Evolutionary conservation across 2,113 vertebrate genomes (phyloP).

Genomic region (Triplophysa dalaica): DNA sequence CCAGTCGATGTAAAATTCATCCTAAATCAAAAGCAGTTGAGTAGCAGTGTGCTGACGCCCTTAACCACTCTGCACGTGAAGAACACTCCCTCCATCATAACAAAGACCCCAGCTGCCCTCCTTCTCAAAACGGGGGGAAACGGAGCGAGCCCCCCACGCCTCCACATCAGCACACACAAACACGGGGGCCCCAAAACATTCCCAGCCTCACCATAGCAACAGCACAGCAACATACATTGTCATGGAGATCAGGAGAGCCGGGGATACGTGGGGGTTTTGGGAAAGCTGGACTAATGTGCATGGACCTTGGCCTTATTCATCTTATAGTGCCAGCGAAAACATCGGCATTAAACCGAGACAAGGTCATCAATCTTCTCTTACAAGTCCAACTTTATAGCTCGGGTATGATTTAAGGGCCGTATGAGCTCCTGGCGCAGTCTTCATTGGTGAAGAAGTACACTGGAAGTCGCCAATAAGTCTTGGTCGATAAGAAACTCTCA

Average conservation of each 20-base stretch:
- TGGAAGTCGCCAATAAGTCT: not conserved
- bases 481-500: conserved; percentile 9
- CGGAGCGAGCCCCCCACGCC: conserved; percentile 58
- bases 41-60: conserved; percentile 13
- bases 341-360: conserved; percentile 44
- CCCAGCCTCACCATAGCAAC: conserved; percentile 82
- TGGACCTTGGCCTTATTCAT: conserved; percentile 75
- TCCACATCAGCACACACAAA: conserved; percentile 63
- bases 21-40: not conserved
- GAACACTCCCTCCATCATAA: conserved; percentile 73
- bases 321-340: conserved; percentile 34
- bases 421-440: not conserved
- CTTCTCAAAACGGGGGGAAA: conserved; percentile 58
- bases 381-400: not conserved
- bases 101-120: conserved; percentile 79
- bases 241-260: conserved; percentile 84
- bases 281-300: conserved; percentile 45
- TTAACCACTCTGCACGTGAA: conserved; percentile 70
- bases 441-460: not conserved
- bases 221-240: conserved; percentile 84
- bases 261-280: conserved; percentile 55
- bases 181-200: conserved; percentile 71
- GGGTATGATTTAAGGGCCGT: not conserved
- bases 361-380: conserved; percentile 49
- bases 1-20: not conserved